Evolutionary conservation across 2,113 vertebrate genomes (phyloP).

Genomic region (Epinephelus moara): DNA sequence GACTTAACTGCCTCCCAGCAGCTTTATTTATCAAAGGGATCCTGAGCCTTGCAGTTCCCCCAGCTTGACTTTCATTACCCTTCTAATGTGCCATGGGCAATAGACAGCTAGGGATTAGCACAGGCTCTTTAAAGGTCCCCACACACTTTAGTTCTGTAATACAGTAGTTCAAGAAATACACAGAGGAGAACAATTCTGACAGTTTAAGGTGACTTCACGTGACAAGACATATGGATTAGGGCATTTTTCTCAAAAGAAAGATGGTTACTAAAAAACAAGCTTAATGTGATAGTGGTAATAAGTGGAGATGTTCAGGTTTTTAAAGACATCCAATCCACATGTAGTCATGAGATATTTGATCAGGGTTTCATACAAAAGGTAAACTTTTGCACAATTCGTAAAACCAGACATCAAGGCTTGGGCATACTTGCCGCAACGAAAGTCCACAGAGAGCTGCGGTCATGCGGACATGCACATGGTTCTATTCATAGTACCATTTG

Average conservation of each 20-base stretch:
- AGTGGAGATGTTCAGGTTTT: background rate
- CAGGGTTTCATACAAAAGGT: background rate
- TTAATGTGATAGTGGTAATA: background rate
- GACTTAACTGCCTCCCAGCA: constrained; percentile 70
- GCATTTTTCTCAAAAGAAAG: background rate
- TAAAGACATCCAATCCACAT: no score
- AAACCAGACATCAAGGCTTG: background rate
- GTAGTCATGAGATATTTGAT: background rate
- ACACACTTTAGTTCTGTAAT: constrained; percentile 43
- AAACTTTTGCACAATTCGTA: background rate
- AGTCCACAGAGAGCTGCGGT: no score
- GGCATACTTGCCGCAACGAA: no score
- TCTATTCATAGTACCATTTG: no score
- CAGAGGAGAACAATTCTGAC: constrained; percentile 17
- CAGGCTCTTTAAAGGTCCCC: constrained; percentile 52
- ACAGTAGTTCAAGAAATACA: constrained; percentile 21
- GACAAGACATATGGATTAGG: constrained; percentile 8
- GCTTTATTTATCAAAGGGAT: constrained; percentile 78
- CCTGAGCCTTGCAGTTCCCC: constrained; percentile 56
- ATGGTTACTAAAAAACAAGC: background rate
- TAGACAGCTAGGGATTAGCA: constrained; percentile 68
- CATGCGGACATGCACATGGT: no score
- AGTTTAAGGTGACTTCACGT: background rate
- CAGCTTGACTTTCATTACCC: constrained; percentile 73
- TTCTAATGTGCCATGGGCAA: constrained; percentile 65